These are phyloP conservation scores for Prionace glauca DNA, from an alignment of 2,797 vertebrate species.

Conservation along the genomic window DNA sequence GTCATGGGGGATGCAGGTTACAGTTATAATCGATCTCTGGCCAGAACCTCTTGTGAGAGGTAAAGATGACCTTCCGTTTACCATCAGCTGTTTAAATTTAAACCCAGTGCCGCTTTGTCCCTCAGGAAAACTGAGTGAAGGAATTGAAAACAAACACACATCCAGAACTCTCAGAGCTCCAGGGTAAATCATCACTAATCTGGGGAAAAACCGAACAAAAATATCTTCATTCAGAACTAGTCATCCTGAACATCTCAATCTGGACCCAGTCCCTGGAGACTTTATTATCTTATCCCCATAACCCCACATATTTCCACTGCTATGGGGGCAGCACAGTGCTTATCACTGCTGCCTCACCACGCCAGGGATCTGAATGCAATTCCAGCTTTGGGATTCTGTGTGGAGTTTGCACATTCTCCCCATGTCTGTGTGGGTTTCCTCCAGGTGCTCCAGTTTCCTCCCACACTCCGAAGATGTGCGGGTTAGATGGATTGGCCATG, in stretches of 20 bases:
- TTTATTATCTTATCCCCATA: too few relatives aligned
- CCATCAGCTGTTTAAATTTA: not conserved
- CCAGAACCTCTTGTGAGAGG: not conserved
- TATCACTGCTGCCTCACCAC: too few relatives aligned
- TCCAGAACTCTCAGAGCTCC: not conserved
- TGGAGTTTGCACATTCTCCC: too few relatives aligned
- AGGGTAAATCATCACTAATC: not conserved
- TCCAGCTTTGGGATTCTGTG: too few relatives aligned
- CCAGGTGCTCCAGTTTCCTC: too few relatives aligned
- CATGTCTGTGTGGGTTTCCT: too few relatives aligned
- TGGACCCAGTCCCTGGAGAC: not conserved
- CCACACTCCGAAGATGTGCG: too few relatives aligned
- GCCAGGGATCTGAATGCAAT: too few relatives aligned
- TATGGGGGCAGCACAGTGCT: too few relatives aligned
- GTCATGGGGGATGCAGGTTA: not conserved
- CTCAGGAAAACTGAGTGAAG: not conserved
- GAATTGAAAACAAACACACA: not conserved
- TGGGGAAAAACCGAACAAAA: not conserved
- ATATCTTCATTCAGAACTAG: not conserved
- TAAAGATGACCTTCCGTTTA: not conserved
- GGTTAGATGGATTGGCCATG: too few relatives aligned
- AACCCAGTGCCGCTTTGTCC: not conserved
- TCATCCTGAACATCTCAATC: not conserved
- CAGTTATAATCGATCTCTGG: not conserved
- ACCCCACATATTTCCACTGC: too few relatives aligned